Evolutionary conservation across 2,888 invertebrate species (phyloP).

Genomic region (Leucozona laternaria): DNA sequence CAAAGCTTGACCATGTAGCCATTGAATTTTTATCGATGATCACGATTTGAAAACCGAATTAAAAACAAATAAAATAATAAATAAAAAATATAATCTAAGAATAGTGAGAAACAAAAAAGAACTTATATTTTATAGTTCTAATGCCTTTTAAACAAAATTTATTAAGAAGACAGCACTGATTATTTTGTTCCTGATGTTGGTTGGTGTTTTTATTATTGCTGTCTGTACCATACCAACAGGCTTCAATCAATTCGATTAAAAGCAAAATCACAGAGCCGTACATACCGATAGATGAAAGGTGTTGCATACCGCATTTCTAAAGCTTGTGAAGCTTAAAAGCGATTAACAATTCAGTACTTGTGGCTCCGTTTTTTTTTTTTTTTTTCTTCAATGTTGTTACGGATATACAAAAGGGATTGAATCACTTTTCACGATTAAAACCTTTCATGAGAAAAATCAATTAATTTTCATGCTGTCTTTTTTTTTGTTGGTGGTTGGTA

Average conservation of each 20-base stretch:
- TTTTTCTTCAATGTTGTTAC: conserved; percentile 24
- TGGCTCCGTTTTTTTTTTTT: background rate
- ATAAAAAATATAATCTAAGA: too few species aligned
- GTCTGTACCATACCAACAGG: background rate
- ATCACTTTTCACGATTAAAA: conserved; percentile 25
- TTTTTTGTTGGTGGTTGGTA: background rate
- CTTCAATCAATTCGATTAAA: conserved; percentile 64
- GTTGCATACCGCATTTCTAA: conserved; percentile 25
- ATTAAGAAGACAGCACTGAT: background rate
- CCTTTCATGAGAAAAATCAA: conserved; percentile 35
- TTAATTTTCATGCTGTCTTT: conserved; percentile 27
- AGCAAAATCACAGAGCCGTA: conserved; percentile 20
- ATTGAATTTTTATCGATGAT: too few species aligned
- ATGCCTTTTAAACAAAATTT: too few species aligned
- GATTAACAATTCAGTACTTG: conserved; percentile 30
- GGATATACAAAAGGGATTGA: conserved; percentile 6
- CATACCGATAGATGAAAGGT: conserved; percentile 22
- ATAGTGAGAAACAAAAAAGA: too few species aligned
- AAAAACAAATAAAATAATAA: too few species aligned
- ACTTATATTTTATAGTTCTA: too few species aligned
- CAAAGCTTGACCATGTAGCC: too few species aligned
- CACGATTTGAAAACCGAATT: too few species aligned
- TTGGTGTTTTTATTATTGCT: background rate
- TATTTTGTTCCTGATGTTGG: conserved; percentile 7
- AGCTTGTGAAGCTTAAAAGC: conserved; percentile 19